phyloP scores from a whole-genome alignment of 1,140 invertebrate species.

The Ips typographus region DNA sequence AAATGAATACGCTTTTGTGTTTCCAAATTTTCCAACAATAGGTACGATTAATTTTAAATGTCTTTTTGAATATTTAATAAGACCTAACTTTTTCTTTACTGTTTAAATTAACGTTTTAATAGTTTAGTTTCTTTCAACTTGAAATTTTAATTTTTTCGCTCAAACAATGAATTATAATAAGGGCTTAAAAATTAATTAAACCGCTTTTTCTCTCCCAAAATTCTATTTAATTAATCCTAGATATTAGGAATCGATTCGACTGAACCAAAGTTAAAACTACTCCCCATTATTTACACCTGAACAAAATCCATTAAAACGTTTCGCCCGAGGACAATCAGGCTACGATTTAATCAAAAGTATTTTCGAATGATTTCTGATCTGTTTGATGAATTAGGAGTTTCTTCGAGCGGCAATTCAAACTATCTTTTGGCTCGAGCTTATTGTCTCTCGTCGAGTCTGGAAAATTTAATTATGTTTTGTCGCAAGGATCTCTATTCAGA shows the following conservation, averaged over 20 bases:
- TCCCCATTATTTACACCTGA: slow-evolving; percentile 18
- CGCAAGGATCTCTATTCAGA: slow-evolving; percentile 7
- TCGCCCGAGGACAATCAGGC: slow-evolving; percentile 3
- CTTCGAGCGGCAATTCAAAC: slow-evolving; percentile 17
- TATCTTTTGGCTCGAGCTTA: slow-evolving; percentile 9
- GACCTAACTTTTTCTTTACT: too few relatives aligned
- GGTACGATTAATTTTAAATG: neutral
- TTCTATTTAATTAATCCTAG: too few relatives aligned
- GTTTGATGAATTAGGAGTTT: slow-evolving; percentile 19
- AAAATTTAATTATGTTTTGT: slow-evolving; percentile 19
- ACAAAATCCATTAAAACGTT: slow-evolving; percentile 14
- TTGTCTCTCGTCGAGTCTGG: slow-evolving; percentile 13
- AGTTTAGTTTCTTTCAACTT: too few relatives aligned
- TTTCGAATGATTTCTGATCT: slow-evolving; percentile 18
- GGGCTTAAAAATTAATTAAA: too few relatives aligned
- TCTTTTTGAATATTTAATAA: too few relatives aligned
- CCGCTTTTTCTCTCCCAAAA: too few relatives aligned
- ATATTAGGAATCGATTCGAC: too few relatives aligned
- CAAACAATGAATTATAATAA: too few relatives aligned
- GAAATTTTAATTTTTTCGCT: too few relatives aligned
- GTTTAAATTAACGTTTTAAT: too few relatives aligned
- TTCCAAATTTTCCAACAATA: neutral
- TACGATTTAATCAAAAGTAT: slow-evolving; percentile 11
- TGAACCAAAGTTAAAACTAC: too few relatives aligned
- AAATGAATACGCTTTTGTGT: neutral